These are phyloP conservation scores for Eupithecia pulchellata DNA, from an alignment of 2,888 invertebrate genomes.

Conservation along the genomic window DNA sequence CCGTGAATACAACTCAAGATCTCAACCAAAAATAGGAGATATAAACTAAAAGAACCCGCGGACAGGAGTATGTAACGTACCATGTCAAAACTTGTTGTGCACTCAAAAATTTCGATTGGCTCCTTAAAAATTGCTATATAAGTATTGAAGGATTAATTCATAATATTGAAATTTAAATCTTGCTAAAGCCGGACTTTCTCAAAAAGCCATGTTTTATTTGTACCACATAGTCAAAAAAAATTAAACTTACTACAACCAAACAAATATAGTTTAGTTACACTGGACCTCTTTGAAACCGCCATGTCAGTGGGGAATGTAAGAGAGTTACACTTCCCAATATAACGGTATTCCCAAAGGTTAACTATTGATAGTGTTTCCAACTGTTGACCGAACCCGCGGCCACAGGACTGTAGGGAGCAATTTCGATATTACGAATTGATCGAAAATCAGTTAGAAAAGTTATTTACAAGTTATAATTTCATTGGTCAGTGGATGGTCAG, in stretches of 20 bases:
- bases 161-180: no score
- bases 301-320: constrained; percentile 25
- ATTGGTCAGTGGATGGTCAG: neutral
- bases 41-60: neutral
- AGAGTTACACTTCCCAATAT: constrained; percentile 31
- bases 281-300: neutral
- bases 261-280: constrained; percentile 8
- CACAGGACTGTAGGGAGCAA: constrained; percentile 39
- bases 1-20: no score
- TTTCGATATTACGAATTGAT: constrained; percentile 36
- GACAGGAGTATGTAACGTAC: no score
- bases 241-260: neutral
- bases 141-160: no score
- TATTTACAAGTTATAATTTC: constrained; percentile 8
- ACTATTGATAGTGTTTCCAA: constrained; percentile 44
- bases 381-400: constrained; percentile 26
- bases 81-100: no score
- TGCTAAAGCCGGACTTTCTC: no score
- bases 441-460: constrained; percentile 30
- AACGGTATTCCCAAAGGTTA: constrained; percentile 38
- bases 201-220: no score
- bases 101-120: no score
- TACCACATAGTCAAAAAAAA: no score
- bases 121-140: no score
- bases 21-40: no score